Conservation (phyloP, 2,113 vertebrate genomes). For the Albula glossodonta region DNA sequence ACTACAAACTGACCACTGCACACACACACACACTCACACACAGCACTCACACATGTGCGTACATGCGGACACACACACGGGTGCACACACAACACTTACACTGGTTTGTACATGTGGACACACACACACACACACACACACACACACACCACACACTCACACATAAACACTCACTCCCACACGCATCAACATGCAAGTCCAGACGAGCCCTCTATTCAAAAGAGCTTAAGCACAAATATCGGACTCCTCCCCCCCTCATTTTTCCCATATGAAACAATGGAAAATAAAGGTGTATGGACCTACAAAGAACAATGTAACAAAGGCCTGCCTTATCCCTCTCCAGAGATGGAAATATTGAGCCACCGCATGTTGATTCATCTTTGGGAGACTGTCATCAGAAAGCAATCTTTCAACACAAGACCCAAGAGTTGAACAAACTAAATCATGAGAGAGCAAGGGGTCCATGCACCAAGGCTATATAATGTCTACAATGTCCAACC, state of each 20-base stretch:
- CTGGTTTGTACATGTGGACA: not conserved
- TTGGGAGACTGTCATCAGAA: not conserved
- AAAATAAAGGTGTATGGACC: not conserved
- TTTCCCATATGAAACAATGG: not conserved
- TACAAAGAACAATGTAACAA: not conserved
- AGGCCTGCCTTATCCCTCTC: not conserved
- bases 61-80: constrained; percentile 2
- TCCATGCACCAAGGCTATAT: too few relatives aligned
- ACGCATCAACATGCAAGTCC: not conserved
- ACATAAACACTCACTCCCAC: constrained; percentile 34
- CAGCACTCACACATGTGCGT: not conserved
- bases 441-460: too few relatives aligned
- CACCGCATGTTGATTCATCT: not conserved
- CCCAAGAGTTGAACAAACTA: not conserved
- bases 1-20: constrained; percentile 4
- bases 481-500: too few relatives aligned
- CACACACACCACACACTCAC: constrained; percentile 45
- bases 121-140: constrained; percentile 40
- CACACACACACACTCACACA: constrained; percentile 22
- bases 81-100: not conserved
- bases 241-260: not conserved
- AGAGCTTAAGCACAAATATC: constrained; percentile 6
- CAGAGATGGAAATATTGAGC: constrained; percentile 8
- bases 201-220: constrained; percentile 12
- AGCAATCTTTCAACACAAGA: not conserved